These are phyloP conservation scores for Drosophila nr. perissopoda DNA, from an alignment of 2,888 invertebrate genomes.

Conservation along the genomic window DNA sequence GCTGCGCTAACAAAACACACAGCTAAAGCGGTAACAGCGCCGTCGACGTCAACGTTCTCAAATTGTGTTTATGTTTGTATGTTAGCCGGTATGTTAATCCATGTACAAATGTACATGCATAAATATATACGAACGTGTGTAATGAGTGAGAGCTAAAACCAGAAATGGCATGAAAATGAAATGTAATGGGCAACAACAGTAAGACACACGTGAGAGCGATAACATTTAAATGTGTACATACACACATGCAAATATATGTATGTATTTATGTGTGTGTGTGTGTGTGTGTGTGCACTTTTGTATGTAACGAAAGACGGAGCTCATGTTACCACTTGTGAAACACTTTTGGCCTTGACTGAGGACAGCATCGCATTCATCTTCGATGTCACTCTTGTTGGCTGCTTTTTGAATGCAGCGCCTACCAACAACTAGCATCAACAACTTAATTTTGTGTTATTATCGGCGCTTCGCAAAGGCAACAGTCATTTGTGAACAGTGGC, in stretches of 20 bases:
- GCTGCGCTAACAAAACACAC: slow-evolving; percentile 36
- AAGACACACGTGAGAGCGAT: slow-evolving; percentile 36
- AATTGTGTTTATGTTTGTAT: slow-evolving; percentile 70
- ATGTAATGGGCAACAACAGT: slow-evolving; percentile 61
- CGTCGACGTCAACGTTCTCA: slow-evolving; percentile 63
- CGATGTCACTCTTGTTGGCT: slow-evolving; percentile 3
- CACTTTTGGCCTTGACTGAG: slow-evolving; percentile 9
- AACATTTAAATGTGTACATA: slow-evolving; percentile 47
- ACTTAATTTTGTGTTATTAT: slow-evolving; percentile 68
- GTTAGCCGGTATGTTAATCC: slow-evolving; percentile 39
- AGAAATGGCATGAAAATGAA: slow-evolving; percentile 76
- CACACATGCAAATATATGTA: slow-evolving; percentile 23
- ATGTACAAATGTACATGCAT: slow-evolving; percentile 21
- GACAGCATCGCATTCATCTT: slow-evolving; percentile 19
- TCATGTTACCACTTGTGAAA: slow-evolving; percentile 21
- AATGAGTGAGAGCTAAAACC: slow-evolving; percentile 72
- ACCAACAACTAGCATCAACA: slow-evolving; percentile 39
- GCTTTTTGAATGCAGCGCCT: slow-evolving; percentile 6
- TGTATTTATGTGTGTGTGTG: slow-evolving; percentile 1
- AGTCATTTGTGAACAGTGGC: slow-evolving; percentile 36
- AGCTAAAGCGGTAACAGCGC: slow-evolving; percentile 70
- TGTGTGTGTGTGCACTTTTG: slow-evolving; percentile 2
- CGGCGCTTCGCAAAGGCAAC: slow-evolving; percentile 33
- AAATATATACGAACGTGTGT: slow-evolving; percentile 47
- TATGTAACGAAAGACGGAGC: slow-evolving; percentile 17